Base-by-base conservation (phyloP, 2,888 invertebrate species). In the Eristalinus aeneus region DNA sequence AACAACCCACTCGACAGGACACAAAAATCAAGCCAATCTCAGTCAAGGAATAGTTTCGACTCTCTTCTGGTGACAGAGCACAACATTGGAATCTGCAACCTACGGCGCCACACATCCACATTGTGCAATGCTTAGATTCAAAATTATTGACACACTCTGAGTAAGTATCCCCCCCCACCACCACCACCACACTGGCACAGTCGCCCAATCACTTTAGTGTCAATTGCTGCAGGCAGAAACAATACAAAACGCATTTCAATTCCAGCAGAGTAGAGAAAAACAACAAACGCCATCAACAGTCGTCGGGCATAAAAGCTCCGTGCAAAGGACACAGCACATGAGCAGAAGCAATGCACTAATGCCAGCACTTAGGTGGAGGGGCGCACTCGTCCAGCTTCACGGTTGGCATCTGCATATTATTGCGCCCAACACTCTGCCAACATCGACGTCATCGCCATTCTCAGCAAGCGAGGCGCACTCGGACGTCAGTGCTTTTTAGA, bases 131-230 rank as follows among this genome's bases (percentile, higher is more conserved):
- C 46, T 10, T 56, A 74, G 69, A 78, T 58, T 63, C 69, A 54
- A 83, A 69, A 60, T 74, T 73, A 83, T 77, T 83, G 83, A 83
- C 78, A 83, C 69, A 61, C 46, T 60, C n/a, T 16, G 27, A 27
- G 46, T 16, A 23, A 54, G 54, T 73, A 22, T 12, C 16, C 39
- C 69, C 20, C 16, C 39, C 69, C 46, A 53, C 75, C 75, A 67
- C 8, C 46, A 83, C 74, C 78, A 32, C 69, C 36, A 60, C 11
- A 32, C 65, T 23, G 34, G 6, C 2, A 34, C 34, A 4, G 67
- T 27, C 36, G 64, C 69, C 80, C 80, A 81, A 73, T 77, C 81
- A 81, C 69, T 85, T 81, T 60, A 76, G 69, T 85, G 85, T 85
- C 81, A 81, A 81, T 85, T 73, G 81, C 60, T 5, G 2, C 20